Evolutionary conservation across 2,888 invertebrate genomes (phyloP), one percentile per base, ranked within the genome.

Genomic region (Stegana nigrithorax): DNA sequence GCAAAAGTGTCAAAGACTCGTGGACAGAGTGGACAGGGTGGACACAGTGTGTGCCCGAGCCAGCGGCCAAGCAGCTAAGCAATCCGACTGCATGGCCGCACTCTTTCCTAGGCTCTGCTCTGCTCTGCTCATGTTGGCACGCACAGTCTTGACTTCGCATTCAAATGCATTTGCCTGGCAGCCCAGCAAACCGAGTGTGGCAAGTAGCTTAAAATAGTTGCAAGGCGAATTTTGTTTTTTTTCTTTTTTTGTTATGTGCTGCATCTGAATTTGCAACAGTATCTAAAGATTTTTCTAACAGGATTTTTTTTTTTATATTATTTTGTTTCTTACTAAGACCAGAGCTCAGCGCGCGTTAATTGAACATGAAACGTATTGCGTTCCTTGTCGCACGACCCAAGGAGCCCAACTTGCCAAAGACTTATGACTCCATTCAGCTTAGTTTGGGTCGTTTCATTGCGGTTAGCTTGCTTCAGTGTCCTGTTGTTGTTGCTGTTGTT

Each of bases 361-460:
- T 74, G 72, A 76, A 71, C 70, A 80, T 74, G 72, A 73, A 75
- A 79, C 79, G 77, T 73, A 71, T 78, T 78, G 65, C 66, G 21
- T 17, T 44, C n/a, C 17, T 61, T 45, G 55, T 39, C 27, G 25
- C 45, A 8, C 39, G 7, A 32, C 29, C 45, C 17, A 44, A 17
- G n/a, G n/a, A n/a, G n/a, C n/a, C n/a, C n/a, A 29, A 29, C 39
- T 39, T 10, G 14, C 27, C n/a, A 17, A 57, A 39, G 10, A 26
- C 27, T 39, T 3, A 12, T 32, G 10, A 8, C 14, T 39, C 10
- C 12, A 10, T 36, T 3, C 4, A 64, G 64, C 58, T 12, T 36
- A 36, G 10, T 36, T 39, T 25, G 25, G 25, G 6, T 44, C 39
- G n/a, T n/a, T n/a, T n/a, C n/a, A n/a, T n/a, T n/a, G 66, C 64